These are phyloP conservation scores for Tiliqua scincoides DNA, from an alignment of 2,113 vertebrate genomes.

Conservation along the genomic window DNA sequence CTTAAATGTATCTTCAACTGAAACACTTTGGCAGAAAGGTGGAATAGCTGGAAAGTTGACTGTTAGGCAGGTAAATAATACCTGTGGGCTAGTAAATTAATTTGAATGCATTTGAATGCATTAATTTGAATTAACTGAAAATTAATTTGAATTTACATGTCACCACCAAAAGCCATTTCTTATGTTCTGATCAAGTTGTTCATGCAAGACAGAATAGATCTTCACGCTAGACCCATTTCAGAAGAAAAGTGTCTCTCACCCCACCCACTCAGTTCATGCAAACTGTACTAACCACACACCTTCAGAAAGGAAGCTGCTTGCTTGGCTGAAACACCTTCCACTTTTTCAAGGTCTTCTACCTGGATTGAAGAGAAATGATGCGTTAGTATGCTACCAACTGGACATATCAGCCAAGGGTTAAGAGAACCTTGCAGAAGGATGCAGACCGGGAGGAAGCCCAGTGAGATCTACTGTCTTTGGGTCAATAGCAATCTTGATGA, in stretches of 20 bases:
- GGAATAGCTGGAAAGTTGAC: neutral
- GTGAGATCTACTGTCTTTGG: neutral
- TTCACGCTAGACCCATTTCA: neutral
- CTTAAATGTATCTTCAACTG: neutral
- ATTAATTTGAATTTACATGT: too few relatives aligned
- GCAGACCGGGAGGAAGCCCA: neutral
- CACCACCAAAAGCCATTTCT: neutral
- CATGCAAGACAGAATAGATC: neutral
- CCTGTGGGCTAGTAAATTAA: too few relatives aligned
- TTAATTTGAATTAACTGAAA: too few relatives aligned
- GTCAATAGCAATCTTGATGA: too few relatives aligned
- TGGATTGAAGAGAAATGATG: neutral
- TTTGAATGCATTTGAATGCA: too few relatives aligned
- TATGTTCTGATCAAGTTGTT: too few relatives aligned
- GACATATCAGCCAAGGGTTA: neutral
- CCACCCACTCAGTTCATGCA: too few relatives aligned
- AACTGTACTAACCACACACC: slow-evolving; percentile 1
- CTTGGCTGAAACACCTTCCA: neutral
- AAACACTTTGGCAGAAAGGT: neutral
- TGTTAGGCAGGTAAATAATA: too few relatives aligned
- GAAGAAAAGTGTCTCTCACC: neutral
- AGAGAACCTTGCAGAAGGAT: neutral
- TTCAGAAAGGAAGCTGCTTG: slow-evolving; percentile 8
- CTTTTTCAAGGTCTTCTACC: slow-evolving; percentile 14
- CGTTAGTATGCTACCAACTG: too few relatives aligned